Conservation (phyloP, 2,113 vertebrate species). For the Trogon melanurus region DNA sequence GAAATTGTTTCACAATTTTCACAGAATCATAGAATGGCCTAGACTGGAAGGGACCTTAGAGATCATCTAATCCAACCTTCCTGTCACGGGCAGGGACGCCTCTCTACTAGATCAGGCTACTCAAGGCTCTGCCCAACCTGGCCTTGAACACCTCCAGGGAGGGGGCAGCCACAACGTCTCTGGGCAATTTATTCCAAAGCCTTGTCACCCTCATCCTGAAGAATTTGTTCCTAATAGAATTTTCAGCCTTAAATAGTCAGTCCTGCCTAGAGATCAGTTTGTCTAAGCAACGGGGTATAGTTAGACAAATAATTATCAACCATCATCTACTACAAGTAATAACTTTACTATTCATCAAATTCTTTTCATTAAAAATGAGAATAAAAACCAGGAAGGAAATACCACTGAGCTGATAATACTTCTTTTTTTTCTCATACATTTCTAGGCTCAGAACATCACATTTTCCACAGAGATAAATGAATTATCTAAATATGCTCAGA, state of each 20-base stretch:
- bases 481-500: neutral
- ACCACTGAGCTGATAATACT: neutral
- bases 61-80: too few species aligned
- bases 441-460: neutral
- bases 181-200: too few species aligned
- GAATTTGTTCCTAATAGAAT: too few species aligned
- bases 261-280: neutral
- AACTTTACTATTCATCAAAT: neutral
- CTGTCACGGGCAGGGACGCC: too few species aligned
- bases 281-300: neutral
- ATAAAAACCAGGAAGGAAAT: neutral
- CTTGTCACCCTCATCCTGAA: too few species aligned
- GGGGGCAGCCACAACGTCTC: too few species aligned
- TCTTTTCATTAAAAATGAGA: neutral
- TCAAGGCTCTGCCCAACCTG: too few species aligned
- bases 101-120: too few species aligned
- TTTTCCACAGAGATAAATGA: neutral
- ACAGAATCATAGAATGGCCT: too few species aligned
- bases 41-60: too few species aligned
- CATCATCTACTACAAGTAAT: neutral
- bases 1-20: neutral
- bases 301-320: neutral
- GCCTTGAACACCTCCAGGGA: too few species aligned
- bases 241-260: neutral
- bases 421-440: neutral